Evolutionary conservation across 2,113 vertebrate species (phyloP).

Genomic region (Atrichornis clamosus): DNA sequence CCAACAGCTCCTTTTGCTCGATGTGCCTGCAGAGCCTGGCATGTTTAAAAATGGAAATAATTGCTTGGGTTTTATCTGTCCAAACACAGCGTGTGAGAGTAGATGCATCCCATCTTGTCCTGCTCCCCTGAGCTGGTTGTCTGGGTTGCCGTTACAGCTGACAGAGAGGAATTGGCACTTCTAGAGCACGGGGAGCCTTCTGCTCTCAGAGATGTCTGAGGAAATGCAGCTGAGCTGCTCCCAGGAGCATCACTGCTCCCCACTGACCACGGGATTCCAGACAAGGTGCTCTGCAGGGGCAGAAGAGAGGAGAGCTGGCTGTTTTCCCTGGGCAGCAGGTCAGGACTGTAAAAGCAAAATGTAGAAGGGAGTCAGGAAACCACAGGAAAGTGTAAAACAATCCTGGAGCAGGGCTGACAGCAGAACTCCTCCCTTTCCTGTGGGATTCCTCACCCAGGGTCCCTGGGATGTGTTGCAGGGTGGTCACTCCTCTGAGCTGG

Average conservation of each 20-base stretch:
- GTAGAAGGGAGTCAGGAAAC: neutral
- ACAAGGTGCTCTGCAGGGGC: neutral
- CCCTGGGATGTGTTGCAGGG: neutral
- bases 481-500: neutral
- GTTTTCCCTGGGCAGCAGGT: neutral
- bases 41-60: neutral
- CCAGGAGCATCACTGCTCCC: neutral
- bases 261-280: neutral
- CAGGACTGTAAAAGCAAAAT: neutral
- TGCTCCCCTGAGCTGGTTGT: neutral
- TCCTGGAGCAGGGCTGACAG: neutral
- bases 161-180: neutral
- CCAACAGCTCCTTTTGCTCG: neutral
- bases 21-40: neutral
- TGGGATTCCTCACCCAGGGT: neutral
- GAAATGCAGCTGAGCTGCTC: neutral
- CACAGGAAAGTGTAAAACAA: neutral
- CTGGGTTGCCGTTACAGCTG: neutral
- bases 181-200: neutral
- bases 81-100: neutral
- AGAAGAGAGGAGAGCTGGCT: neutral
- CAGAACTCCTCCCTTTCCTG: neutral
- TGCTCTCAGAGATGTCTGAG: neutral
- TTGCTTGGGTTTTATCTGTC: neutral
- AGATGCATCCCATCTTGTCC: neutral